Evolutionary conservation across 2,888 invertebrate species (phyloP).

Genomic region (Allophyes oxyacanthae): DNA sequence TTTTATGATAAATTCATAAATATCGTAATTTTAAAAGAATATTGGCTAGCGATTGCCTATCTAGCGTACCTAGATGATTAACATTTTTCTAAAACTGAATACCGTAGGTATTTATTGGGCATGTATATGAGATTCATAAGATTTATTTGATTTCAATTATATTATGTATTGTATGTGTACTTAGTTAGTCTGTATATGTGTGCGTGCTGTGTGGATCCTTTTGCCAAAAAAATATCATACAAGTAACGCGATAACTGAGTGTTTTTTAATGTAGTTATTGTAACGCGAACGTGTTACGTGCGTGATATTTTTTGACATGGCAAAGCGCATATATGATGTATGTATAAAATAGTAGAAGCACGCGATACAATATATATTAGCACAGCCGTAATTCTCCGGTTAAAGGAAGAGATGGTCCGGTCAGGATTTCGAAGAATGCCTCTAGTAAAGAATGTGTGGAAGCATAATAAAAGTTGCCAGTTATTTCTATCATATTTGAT

Average conservation of each 20-base stretch:
- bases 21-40: conserved; percentile 18
- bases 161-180: conserved; percentile 5
- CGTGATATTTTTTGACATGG: too few relatives aligned
- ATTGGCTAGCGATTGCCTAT: conserved; percentile 40
- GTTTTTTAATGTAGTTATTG: too few relatives aligned
- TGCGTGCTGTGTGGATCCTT: conserved; percentile 25
- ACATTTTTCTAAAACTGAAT: conserved; percentile 8
- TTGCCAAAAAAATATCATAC: too few relatives aligned
- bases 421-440: not conserved
- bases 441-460: too few relatives aligned
- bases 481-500: too few relatives aligned
- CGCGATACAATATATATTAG: conserved; percentile 14
- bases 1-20: not conserved
- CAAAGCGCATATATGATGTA: conserved; percentile 1
- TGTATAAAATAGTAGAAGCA: conserved; percentile 21
- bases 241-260: too few relatives aligned
- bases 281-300: too few relatives aligned
- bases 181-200: conserved; percentile 30
- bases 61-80: conserved; percentile 19
- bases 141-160: conserved; percentile 17
- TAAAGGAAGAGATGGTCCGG: not conserved
- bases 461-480: too few relatives aligned
- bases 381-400: not conserved
- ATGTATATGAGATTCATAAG: conserved; percentile 32
- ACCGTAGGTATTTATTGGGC: conserved; percentile 1